Base-by-base conservation (phyloP, 1,140 invertebrate genomes). In the Arctopsyche grandis region DNA sequence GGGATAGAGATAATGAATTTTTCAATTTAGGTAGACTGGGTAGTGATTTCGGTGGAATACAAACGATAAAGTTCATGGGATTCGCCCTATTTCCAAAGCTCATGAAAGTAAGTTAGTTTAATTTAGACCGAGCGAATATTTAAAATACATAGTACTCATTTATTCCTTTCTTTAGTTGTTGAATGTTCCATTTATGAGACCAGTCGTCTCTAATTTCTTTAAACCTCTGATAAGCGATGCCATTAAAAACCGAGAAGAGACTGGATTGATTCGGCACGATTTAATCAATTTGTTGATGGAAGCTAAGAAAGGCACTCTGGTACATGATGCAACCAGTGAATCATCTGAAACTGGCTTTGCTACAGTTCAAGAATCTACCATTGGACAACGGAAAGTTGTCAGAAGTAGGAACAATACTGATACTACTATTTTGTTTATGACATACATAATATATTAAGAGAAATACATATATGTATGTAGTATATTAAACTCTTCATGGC, bases 201-300 rank as follows among this genome's bases (percentile, higher is more conserved):
- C 9, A 24, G 44, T 19, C 5, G 69, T 71, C 1, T 19, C 38
- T 0, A 10, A 81, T 0, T 88, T 85, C 80, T 88, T 88, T 70
- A 79, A 80, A 14, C 79, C 83, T 0, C 75, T 90, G 0, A 86
- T 91, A 0, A 73, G 86, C 9, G 84, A 86, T 69, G 88, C 89
- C 16, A 88, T 91, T 78, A 85, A 87, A 66, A 85, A 86, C 26
- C 85, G 90, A 7, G 84, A 88, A 78, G 84, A 87, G 69, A 82
- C 89, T 43, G 85, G 87, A 5, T 88, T 90, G 10, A 83, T 85
- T 0, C 83, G 89, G 9, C 88, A 88, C 0, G 90, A 91, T 80
- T 89, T 90, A 88, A 86, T 90, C 9, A 87, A 90, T 79, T 83
- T 90, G 60, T 83, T 91, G 44, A 87, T 90, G 86, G 86, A 90